A percentile compares a stretch with the other conserved stretches of the same genome.
These are phyloP conservation scores for Argentina silus DNA, from an alignment of 2,797 vertebrate genomes.

Conservation along the genomic window DNA sequence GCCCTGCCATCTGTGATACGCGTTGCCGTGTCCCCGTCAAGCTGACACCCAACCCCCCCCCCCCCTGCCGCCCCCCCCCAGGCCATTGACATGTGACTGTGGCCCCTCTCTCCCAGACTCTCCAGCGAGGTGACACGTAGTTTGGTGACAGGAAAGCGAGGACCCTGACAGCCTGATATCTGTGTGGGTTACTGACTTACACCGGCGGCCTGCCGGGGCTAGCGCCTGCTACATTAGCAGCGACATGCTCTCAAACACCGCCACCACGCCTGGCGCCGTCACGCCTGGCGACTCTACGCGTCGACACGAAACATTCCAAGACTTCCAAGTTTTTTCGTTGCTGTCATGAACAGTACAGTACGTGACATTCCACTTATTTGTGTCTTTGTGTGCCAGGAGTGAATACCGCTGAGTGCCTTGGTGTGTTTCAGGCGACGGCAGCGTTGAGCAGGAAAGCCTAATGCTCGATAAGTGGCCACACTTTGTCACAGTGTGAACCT, in stretches of 20 bases:
- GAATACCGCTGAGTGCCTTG: not conserved
- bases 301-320: no score
- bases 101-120: not conserved
- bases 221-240: no score
- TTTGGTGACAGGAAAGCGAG: not conserved
- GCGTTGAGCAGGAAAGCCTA: not conserved
- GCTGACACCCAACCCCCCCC: not conserved
- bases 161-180: not conserved
- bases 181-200: conserved; percentile 2
- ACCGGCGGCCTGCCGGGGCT: not conserved
- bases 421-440: not conserved
- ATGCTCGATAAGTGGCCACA: not conserved
- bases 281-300: no score
- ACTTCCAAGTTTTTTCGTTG: no score
- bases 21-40: not conserved
- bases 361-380: no score
- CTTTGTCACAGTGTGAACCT: not conserved
- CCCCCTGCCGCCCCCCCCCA: not conserved
- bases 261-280: no score
- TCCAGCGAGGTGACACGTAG: not conserved
- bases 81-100: not conserved
- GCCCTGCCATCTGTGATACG: conserved; percentile 1
- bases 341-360: no score
- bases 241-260: no score
- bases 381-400: no score